These are phyloP conservation scores for Sycon ciliatum DNA, from an alignment of 37 sponge, comb jelly and placozoan genomes.

Conservation along the genomic window DNA sequence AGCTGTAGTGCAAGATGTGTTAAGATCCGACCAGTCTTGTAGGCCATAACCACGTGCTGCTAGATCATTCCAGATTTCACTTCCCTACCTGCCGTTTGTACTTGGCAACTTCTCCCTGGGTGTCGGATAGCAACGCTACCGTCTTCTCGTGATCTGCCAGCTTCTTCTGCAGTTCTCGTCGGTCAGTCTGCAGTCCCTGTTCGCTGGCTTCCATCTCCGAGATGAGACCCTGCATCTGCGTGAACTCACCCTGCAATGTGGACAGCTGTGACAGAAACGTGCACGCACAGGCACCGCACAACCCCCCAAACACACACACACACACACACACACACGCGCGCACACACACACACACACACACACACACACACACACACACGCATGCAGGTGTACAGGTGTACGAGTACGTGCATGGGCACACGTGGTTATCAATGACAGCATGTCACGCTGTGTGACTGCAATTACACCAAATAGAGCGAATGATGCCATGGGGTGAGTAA, in stretches of 20 bases:
- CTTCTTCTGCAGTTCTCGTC: neutral
- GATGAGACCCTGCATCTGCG: neutral
- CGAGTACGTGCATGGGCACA: neutral
- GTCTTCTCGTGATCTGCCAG: slow-evolving; percentile 11
- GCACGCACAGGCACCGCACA: too few species aligned
- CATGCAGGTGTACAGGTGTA: neutral
- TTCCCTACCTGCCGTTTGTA: neutral
- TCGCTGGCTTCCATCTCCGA: neutral
- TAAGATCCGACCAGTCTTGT: too few species aligned
- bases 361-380: neutral
- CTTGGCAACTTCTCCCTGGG: neutral
- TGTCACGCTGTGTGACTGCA: too few species aligned
- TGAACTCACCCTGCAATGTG: too few species aligned
- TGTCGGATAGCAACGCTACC: too few species aligned
- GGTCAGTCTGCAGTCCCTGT: slow-evolving; percentile 16
- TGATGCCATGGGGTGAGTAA: too few species aligned
- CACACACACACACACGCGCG: neutral
- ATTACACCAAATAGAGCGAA: too few species aligned
- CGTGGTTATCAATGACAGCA: too few species aligned
- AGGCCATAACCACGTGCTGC: too few species aligned
- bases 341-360: neutral
- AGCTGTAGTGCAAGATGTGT: too few species aligned
- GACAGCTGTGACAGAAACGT: too few species aligned
- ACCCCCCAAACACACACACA: slow-evolving; percentile 1
- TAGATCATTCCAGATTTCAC: neutral